Conservation (phyloP, 2,113 vertebrate genomes). For the Formicarius rufipectus region DNA sequence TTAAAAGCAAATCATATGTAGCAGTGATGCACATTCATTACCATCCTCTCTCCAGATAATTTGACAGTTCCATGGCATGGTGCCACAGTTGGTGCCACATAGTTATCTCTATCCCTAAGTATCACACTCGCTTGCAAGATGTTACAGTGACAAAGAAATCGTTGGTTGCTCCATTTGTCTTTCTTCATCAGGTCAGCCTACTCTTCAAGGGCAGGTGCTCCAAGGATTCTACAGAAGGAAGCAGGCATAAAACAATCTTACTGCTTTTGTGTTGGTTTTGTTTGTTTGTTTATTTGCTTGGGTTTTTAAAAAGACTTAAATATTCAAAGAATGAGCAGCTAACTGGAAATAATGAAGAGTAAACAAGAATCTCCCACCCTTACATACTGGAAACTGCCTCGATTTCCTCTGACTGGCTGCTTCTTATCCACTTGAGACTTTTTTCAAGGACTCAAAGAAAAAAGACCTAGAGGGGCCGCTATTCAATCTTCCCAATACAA, state of each 20-base stretch:
- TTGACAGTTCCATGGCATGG: conserved; percentile 36
- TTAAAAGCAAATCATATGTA: conserved; percentile 38
- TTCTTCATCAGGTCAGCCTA: neutral
- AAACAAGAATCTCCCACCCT: neutral
- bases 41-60: neutral
- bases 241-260: neutral
- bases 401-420: neutral
- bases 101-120: neutral
- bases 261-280: neutral
- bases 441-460: neutral
- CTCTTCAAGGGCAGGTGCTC: neutral
- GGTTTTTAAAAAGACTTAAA: neutral
- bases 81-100: conserved; percentile 35
- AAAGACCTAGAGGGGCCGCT: neutral
- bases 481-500: neutral
- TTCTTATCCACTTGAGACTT: neutral
- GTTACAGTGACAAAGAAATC: neutral
- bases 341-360: neutral
- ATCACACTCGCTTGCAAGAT: neutral
- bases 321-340: neutral
- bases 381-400: neutral
- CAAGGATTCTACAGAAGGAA: neutral
- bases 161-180: neutral
- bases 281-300: neutral
- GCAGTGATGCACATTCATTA: conserved; percentile 41